phyloP scores from a whole-genome alignment of 2,797 vertebrate genomes.

The Ataeniobius toweri region DNA sequence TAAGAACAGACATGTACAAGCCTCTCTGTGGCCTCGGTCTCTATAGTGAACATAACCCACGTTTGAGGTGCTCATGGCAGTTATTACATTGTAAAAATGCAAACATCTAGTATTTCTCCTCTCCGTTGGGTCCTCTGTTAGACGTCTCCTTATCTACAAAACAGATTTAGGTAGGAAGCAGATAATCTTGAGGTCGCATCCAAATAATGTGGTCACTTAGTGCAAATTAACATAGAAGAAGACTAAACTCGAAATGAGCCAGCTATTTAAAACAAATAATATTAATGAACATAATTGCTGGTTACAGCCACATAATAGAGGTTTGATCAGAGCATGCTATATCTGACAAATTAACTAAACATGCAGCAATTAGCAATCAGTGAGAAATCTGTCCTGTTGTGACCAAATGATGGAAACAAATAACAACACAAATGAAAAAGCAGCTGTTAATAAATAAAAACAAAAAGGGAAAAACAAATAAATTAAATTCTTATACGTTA shows the following conservation, averaged over 20 bases:
- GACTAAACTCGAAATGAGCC: neutral
- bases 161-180: neutral
- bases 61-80: slow-evolving; percentile 24
- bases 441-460: neutral
- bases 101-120: slow-evolving; percentile 1
- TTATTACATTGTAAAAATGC: slow-evolving; percentile 1
- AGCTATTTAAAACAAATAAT: neutral
- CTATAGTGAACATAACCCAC: slow-evolving; percentile 39
- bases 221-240: neutral
- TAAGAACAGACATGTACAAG: slow-evolving; percentile 65
- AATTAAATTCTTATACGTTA: no score
- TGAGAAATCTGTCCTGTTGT: neutral
- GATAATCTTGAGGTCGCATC: no score
- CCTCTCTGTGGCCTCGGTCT: slow-evolving; percentile 55
- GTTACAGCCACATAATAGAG: neutral
- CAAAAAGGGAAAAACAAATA: neutral
- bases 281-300: neutral
- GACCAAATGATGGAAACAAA: neutral
- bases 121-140: neutral
- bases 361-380: neutral
- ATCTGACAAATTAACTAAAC: neutral
- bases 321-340: neutral
- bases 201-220: neutral
- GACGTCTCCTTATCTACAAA: neutral
- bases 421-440: neutral